These are phyloP conservation scores for Creontiades dilutus DNA, from an alignment of 2,888 invertebrate genomes.

Conservation along the genomic window DNA sequence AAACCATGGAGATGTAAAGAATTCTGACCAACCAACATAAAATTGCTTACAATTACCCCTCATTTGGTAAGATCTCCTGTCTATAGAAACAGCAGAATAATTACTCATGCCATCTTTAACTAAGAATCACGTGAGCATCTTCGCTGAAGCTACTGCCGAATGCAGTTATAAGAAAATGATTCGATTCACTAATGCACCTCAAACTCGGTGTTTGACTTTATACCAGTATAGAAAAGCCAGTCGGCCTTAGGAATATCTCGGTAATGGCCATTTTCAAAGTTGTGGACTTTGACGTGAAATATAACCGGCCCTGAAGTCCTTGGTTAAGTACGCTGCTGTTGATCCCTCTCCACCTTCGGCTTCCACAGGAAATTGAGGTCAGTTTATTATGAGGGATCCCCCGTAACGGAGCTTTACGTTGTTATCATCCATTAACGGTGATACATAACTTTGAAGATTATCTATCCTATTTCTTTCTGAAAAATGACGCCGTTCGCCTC, in stretches of 20 bases:
- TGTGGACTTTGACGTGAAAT: slow-evolving; percentile 49
- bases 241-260: neutral
- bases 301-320: slow-evolving; percentile 27
- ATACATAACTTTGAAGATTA: slow-evolving; percentile 39
- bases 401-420: slow-evolving; percentile 11
- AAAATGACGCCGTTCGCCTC: neutral
- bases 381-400: slow-evolving; percentile 49
- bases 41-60: too few species aligned
- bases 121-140: too few species aligned
- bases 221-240: too few species aligned
- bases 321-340: slow-evolving; percentile 41
- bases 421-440: slow-evolving; percentile 36
- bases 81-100: too few species aligned
- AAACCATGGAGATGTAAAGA: too few species aligned
- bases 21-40: too few species aligned
- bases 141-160: too few species aligned
- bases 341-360: slow-evolving; percentile 44
- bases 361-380: slow-evolving; percentile 57
- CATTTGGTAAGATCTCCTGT: too few species aligned
- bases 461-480: neutral
- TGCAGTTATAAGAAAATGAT: too few species aligned
- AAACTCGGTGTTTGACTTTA: too few species aligned
- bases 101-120: too few species aligned
- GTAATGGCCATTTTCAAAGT: slow-evolving; percentile 6
- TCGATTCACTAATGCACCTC: too few species aligned